phyloP scores from a whole-genome alignment of 2,888 invertebrate species.

The Lasioglossum morio region DNA sequence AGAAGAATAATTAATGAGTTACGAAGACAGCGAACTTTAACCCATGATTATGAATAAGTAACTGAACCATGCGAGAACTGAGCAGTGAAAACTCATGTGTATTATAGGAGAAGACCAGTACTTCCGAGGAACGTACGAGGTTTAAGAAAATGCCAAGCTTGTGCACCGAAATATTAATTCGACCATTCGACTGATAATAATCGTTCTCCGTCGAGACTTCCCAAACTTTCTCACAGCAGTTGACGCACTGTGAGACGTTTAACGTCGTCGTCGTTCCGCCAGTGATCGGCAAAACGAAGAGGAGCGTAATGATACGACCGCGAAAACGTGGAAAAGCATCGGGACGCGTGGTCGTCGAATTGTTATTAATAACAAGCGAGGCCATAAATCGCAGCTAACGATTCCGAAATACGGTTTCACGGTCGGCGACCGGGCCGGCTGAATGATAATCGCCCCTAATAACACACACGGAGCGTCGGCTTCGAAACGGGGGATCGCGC shows the following conservation, averaged over 20 bases:
- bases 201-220: not conserved
- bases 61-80: too few relatives aligned
- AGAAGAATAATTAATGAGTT: too few relatives aligned
- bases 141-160: not conserved
- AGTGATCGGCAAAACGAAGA: not conserved
- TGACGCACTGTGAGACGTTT: not conserved
- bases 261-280: not conserved
- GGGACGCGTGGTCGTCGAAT: constrained; percentile 21
- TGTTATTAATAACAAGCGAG: constrained; percentile 47
- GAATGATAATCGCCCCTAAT: constrained; percentile 54
- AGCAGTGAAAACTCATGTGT: too few relatives aligned
- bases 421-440: constrained; percentile 2
- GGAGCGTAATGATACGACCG: constrained; percentile 27
- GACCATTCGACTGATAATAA: not conserved
- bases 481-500: constrained; percentile 40
- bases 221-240: not conserved
- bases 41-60: too few relatives aligned
- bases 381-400: constrained; percentile 35
- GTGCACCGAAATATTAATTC: not conserved
- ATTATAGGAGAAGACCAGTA: too few relatives aligned
- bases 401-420: constrained; percentile 22
- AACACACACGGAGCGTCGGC: constrained; percentile 35
- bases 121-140: too few relatives aligned
- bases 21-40: too few relatives aligned
- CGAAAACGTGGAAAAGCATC: constrained; percentile 17